Base-by-base conservation (phyloP, 2,888 invertebrate species). In the Silvanus unidentatus region DNA sequence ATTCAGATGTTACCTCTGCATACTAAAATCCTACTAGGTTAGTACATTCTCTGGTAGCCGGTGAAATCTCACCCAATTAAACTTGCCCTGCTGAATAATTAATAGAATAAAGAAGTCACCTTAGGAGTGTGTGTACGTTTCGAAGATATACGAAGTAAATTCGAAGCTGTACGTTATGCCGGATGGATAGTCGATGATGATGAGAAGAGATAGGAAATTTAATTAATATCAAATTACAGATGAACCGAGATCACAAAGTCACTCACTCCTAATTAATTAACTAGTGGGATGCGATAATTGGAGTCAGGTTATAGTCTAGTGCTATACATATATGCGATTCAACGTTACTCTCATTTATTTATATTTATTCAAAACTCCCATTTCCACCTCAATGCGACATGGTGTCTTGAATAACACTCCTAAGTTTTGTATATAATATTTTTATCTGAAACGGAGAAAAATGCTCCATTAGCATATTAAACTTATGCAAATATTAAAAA, bases 171-270 rank as follows among this genome's bases (percentile, higher is more conserved):
- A 8, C 22, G 22, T 22, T 22, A 22, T 22, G 8, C 6, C 32
- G 12, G 32, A n/a, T 32, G 32, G 32, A 32, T 32, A 12, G n/a
- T 32, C 32, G 12, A 32, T 32, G 32, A 32, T 12, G 32, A 32
- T 22, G 22, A 22, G 22, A 22, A 22, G 12, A 32, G 32, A n/a
- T 32, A 32, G 43, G 16, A 46, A 47, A 48, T 47, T 53, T 50
- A 50, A 53, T 53, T 48, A 53, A 50, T 53, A 50, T 48, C 44
- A 53, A 53, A 53, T 50, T 53, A 53, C 50, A 47, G 47, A 49
- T 49, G 48, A 46, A 52, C 42, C 44, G 40, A 48, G 45, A 50
- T 47, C 48, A 53, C 49, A 53, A 47, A 49, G 42, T 49, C 42
- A 39, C 42, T 44, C 41, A 41, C 44, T 48, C 45, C 44, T 50